Base-by-base conservation (phyloP, 2,797 vertebrate genomes). In the Gouania willdenowi region DNA sequence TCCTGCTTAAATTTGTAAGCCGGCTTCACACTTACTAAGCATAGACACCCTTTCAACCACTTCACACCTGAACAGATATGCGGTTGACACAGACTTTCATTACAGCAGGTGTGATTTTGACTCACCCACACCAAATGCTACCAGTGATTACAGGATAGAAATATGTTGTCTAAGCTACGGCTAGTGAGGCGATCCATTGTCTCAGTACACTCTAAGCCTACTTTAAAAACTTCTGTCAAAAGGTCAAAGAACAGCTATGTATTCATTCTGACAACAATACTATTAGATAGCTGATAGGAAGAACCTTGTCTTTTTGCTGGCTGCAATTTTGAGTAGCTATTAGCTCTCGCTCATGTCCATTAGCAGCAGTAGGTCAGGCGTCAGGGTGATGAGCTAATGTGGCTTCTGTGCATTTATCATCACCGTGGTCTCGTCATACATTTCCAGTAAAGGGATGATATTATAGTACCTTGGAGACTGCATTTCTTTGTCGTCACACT, bases 1-100 rank as follows among this genome's bases (percentile, higher is more conserved):
- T 89, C 48, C 87, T 96, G 42, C 91, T 96, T 36, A 94, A 95
- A 82, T 96, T 96, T 76, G 94, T 96, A 84, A 91, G 94, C 58
- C 28, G 18, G 2, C 24, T 29, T 13, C 11, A 5, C 2, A 11
- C 26, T 43, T 18, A 30, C 13, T 1, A 6, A 38, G 25, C 37
- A 12, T 41, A 38, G 26, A 41, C 40, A 16, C 45, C n/a, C 6
- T 50, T 57, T 46, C 17, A 33, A 26, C 14, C 47, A 41, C 15
- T 53, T 58, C 46, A 65, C 60, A 43, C 57, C 16, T 30, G 26
- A 31, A 55, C 18, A 53, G 27, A 54, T 44, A 32, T 46, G 34
- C 55, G 33, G 35, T 50, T 70, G 52, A 41, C 70, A 66, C 46
- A 56, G 24, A 15, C 53, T 37, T 41, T 50, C 16, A 12, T 32